Base-by-base conservation (phyloP, 1,140 invertebrate genomes). In the Pachyrhynchus sulphureomaculatus region DNA sequence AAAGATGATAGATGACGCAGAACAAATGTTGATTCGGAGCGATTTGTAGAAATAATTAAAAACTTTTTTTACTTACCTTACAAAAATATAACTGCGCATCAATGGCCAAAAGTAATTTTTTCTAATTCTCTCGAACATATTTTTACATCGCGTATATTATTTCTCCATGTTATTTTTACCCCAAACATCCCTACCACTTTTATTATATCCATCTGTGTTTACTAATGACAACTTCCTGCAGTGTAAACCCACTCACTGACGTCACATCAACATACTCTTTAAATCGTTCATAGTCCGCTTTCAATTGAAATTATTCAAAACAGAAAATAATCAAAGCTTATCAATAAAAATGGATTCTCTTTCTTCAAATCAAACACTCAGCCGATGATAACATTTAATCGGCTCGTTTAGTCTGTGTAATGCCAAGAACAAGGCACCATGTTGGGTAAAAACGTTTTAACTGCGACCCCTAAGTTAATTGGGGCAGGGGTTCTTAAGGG, bases 401-500 rank as follows among this genome's bases (percentile, higher is more conserved):
- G 18, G 15, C n/a, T 20, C 12, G 32, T 12, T 56, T 34, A 53
- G 51, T 56, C 24, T 21, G 53, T 56, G 53, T 29, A 34, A 56
- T 56, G 53, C 53, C 34, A 51, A 51, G 13, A 20, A 29, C 18
- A 51, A 33, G 41, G 26, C 52, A 57, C 24, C 26, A 57, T 57
- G 54, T 47, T 57, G 29, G 32, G 26, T 47, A 57, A 48, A 44
- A 57, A 29, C 23, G 54, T 48, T 20, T 26, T 55, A 15, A 44
- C 24, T 6, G 15, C 39, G 5, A 21, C 34, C 37, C 36, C 51
- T n/a, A 37, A 37, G 1, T 39, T 55, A n/a, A n/a, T n/a, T 63
- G 42, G 66, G 69, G 0, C 37, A 69, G 5, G 68, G 71, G 15
- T 68, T 70, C 52, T 70, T 68, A 24, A 68, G 60, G 47, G 34